Percentiles rank a stretch among this genome's conserved stretches.
phyloP scores from a whole-genome alignment of 2,113 vertebrate species.

The Okapia johnstoni region DNA sequence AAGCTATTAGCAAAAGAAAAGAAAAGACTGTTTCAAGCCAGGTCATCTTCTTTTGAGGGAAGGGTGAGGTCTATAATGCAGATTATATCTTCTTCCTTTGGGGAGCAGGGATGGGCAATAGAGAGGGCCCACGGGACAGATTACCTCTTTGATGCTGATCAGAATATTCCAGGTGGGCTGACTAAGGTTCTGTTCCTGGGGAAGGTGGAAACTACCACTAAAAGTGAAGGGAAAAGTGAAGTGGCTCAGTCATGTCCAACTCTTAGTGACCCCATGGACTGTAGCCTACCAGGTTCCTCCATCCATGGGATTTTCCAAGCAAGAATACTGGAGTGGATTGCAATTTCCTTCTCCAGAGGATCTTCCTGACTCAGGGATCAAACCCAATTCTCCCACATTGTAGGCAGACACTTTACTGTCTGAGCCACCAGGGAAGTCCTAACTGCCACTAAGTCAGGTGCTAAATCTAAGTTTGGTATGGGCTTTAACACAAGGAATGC shows the following conservation, averaged over 20 bases:
- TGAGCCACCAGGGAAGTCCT: neutral
- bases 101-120: no score
- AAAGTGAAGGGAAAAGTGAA: neutral
- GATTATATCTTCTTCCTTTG: neutral
- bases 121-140: neutral
- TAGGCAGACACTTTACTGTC: neutral
- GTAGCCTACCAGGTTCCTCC: neutral
- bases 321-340: neutral
- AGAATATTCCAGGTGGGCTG: neutral
- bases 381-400: neutral
- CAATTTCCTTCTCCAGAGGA: neutral
- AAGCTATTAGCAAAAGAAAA: neutral
- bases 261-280: neutral
- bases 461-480: neutral
- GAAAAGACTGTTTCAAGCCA: neutral
- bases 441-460: neutral
- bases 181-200: neutral
- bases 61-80: neutral
- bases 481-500: neutral
- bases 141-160: neutral
- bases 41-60: neutral
- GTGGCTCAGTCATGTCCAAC: rapidly evolving
- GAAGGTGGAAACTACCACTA: neutral
- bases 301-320: neutral
- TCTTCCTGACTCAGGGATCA: neutral